Base-by-base conservation (phyloP, 1,140 invertebrate species). In the Euwallacea similis region DNA sequence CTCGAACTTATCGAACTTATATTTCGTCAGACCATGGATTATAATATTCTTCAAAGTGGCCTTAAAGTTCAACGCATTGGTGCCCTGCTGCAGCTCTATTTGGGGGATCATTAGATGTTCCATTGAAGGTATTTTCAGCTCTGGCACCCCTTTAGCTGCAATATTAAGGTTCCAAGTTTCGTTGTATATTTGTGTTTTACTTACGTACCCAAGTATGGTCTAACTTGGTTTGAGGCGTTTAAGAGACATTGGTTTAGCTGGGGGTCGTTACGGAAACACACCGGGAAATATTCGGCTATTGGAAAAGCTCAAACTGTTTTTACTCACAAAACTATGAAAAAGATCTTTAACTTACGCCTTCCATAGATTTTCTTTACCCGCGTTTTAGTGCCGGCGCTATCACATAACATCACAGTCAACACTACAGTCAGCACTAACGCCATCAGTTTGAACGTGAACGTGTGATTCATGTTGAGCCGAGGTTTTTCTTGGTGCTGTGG, bases 101-200 rank as follows among this genome's bases (percentile, higher is more conserved):
- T 87, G 85, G 0, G 88, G 88, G 6, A 91, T 84, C 2, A 80
- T 76, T 54, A 91, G 83, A 0, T 89, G 89, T 70, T 91, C 90
- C 42, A 90, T 75, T 0, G 87, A 74, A 0, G 90, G 90, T 1
- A 90, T 78, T 72, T 87, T 87, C 33, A 90, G 81, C 68, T 88
- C 85, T 0, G 88, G 87, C 8, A 90, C 86, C 2, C 90, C 90
- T 62, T 86, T 85, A 2, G 82, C 77, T 65, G 7, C 21, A 50
- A 50, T 2, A 6, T 11, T 10, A 50, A 50, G 13, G 13, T 6
- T 6, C 6, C 2, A 10, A 50, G 21, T 50, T 4, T 50, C 9
- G 46, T 50, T 50, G 2, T 11, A 50, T 3, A 6, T 50, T 50
- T 50, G 9, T 13, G 2, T 50, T 50, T 21, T 13, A 66, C 21